Conservation (phyloP, 2,888 invertebrate species). For the Trichopoda pennipes region DNA sequence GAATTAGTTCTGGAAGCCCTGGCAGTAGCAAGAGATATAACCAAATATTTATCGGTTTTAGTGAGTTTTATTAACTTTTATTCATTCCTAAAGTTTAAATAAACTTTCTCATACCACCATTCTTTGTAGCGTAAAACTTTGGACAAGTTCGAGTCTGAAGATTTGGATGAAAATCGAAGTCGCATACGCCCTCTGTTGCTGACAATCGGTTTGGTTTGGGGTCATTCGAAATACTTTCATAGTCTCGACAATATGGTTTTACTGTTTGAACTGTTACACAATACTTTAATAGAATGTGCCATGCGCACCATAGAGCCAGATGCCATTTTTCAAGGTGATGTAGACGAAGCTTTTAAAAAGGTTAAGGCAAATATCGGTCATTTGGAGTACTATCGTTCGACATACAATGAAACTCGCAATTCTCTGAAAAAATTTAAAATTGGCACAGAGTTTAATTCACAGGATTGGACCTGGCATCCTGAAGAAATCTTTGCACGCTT, state of each 20-base stretch:
- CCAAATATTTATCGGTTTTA: slow-evolving; percentile 88
- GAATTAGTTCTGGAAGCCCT: slow-evolving; percentile 88
- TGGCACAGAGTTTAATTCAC: slow-evolving; percentile 80
- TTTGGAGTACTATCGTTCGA: slow-evolving; percentile 82
- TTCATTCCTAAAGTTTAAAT: not conserved
- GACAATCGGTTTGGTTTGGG: slow-evolving; percentile 91
- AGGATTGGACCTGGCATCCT: slow-evolving; percentile 89
- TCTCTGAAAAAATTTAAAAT: slow-evolving; percentile 79
- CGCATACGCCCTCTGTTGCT: slow-evolving; percentile 88
- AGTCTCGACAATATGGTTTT: slow-evolving; percentile 85
- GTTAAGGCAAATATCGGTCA: slow-evolving; percentile 82
- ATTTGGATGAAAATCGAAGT: slow-evolving; percentile 84
- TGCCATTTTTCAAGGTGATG: slow-evolving; percentile 92
- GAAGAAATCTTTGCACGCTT: slow-evolving; percentile 87
- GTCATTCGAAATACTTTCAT: slow-evolving; percentile 89
- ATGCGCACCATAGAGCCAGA: slow-evolving; percentile 88
- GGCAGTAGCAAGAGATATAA: slow-evolving; percentile 92
- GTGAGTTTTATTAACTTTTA: slow-evolving; percentile 73
- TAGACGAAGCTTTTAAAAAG: slow-evolving; percentile 87
- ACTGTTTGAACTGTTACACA: slow-evolving; percentile 89
- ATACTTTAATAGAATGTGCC: slow-evolving; percentile 89
- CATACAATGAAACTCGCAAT: slow-evolving; percentile 82
- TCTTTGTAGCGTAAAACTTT: slow-evolving; percentile 82
- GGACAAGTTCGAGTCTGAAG: slow-evolving; percentile 86
- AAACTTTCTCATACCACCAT: not conserved